These are phyloP conservation scores for Rhyzopertha dominica DNA, from an alignment of 1,140 invertebrate genomes.

Conservation along the genomic window DNA sequence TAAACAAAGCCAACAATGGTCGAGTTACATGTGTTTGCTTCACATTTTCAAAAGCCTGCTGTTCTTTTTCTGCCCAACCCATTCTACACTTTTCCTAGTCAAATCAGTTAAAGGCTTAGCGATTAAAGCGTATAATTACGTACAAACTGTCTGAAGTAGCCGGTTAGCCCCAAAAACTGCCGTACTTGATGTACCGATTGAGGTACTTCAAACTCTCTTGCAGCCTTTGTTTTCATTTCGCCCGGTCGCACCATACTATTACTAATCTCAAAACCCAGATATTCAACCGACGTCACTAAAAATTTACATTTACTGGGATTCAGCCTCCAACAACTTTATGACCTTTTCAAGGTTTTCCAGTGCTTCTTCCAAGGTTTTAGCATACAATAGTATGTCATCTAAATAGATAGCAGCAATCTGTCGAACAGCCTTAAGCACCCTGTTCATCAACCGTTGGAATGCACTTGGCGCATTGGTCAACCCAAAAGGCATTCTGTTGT, in stretches of 20 bases:
- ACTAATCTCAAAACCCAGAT: slow-evolving; percentile 35
- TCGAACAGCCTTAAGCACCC: slow-evolving; percentile 32
- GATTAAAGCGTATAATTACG: slow-evolving; percentile 30
- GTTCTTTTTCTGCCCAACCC: no score
- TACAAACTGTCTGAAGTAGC: slow-evolving; percentile 42
- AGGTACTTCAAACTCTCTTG: slow-evolving; percentile 31
- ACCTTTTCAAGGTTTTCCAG: slow-evolving; percentile 19
- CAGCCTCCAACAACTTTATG: slow-evolving; percentile 35
- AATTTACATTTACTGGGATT: slow-evolving; percentile 39
- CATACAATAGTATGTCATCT: slow-evolving; percentile 26
- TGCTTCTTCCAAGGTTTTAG: slow-evolving; percentile 21
- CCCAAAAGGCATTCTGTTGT: slow-evolving; percentile 46
- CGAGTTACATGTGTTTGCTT: slow-evolving; percentile 39
- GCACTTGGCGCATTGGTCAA: slow-evolving; percentile 44
- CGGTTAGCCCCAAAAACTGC: slow-evolving; percentile 39
- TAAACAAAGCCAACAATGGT: slow-evolving; percentile 26
- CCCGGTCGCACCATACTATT: slow-evolving; percentile 32
- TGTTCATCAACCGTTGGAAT: slow-evolving; percentile 45
- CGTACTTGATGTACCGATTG: slow-evolving; percentile 34
- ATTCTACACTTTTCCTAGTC: slow-evolving; percentile 29
- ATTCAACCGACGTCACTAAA: slow-evolving; percentile 28
- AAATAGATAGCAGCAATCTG: slow-evolving; percentile 16
- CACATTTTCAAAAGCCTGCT: background rate
- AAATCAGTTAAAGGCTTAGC: slow-evolving; percentile 32
- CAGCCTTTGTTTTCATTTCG: slow-evolving; percentile 32